These are phyloP conservation scores for Calosoma granatense DNA, from an alignment of 1,140 invertebrate genomes.

Conservation along the genomic window DNA sequence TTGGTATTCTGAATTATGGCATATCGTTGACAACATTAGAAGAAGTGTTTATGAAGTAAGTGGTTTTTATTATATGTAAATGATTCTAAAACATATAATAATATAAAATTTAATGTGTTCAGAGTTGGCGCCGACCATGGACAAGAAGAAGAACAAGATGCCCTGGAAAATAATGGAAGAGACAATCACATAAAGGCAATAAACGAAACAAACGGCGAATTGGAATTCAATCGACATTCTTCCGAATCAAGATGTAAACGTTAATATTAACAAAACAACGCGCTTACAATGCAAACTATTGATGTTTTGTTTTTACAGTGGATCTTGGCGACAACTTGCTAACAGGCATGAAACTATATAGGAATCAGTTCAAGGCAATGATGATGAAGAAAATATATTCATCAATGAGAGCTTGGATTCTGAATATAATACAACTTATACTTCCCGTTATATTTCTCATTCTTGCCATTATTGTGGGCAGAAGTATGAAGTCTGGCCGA, in stretches of 20 bases:
- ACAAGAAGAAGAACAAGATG: slow-evolving; percentile 19
- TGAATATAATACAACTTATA: slow-evolving; percentile 44
- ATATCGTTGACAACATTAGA: slow-evolving; percentile 79
- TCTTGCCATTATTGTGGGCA: slow-evolving; percentile 43
- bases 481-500: slow-evolving; percentile 36
- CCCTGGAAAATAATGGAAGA: neutral
- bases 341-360: slow-evolving; percentile 34
- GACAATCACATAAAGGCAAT: slow-evolving; percentile 6
- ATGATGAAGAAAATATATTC: slow-evolving; percentile 48
- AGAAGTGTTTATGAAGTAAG: slow-evolving; percentile 82
- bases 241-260: neutral
- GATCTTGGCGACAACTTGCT: slow-evolving; percentile 11
- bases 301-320: slow-evolving; percentile 16
- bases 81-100: no score
- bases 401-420: slow-evolving; percentile 42
- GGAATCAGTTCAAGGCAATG: slow-evolving; percentile 52
- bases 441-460: slow-evolving; percentile 49
- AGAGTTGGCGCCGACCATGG: slow-evolving; percentile 38
- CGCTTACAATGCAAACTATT: neutral
- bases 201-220: neutral
- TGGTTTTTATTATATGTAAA: slow-evolving; percentile 16
- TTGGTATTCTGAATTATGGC: slow-evolving; percentile 54
- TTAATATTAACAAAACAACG: neutral
- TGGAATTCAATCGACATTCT: neutral
- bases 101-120: slow-evolving; percentile 16